Base-by-base conservation (phyloP, 1,140 invertebrate genomes). In the Mylabris phalerata region DNA sequence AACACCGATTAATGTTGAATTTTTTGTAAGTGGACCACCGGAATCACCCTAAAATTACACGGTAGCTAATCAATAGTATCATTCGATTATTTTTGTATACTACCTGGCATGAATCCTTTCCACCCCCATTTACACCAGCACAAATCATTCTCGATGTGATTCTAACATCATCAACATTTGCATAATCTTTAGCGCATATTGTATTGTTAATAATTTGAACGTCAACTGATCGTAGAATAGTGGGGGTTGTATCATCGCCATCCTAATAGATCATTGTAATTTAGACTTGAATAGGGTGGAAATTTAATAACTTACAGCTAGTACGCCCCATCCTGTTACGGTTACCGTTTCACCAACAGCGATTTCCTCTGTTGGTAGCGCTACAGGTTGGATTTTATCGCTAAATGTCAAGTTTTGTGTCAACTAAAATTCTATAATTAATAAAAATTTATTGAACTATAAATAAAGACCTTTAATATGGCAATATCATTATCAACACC, bases 101-200 rank as follows among this genome's bases (percentile, higher is more conserved):
- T 44, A 59, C 76, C 71, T 80, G 79, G 61, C 80, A 81, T 51
- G 80, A 75, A 64, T 82, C 80, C 62, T 79, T 79, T 38, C 77
- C 77, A 19, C 76, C 77, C 50, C 70, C 69, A 1, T 70, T 68
- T 7, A 64, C 57, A 2, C 75, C 74, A 49, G 79, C 81, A 45
- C 81, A 83, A 0, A 82, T 67, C 80, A 83, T 83, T 1, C 73
- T 78, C 0, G 71, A 61, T 6, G 69, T 73, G 41, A 82, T 76
- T 39, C 19, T 4, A 42, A 19, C 27, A 42, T n/a, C 57, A 9
- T 44, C 46, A 40, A 51, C 26, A 5, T 46, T n/a, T 25, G 38
- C 9, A 50, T 72, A 74, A 45, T 67, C 59, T 9, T 47, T 1
- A 0, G 7, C 3, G 7, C 70, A 73, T 27, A 32, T 19, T 0